phyloP scores from a whole-genome alignment of 2,113 vertebrate species.

The Ibidorhyncha struthersii region DNA sequence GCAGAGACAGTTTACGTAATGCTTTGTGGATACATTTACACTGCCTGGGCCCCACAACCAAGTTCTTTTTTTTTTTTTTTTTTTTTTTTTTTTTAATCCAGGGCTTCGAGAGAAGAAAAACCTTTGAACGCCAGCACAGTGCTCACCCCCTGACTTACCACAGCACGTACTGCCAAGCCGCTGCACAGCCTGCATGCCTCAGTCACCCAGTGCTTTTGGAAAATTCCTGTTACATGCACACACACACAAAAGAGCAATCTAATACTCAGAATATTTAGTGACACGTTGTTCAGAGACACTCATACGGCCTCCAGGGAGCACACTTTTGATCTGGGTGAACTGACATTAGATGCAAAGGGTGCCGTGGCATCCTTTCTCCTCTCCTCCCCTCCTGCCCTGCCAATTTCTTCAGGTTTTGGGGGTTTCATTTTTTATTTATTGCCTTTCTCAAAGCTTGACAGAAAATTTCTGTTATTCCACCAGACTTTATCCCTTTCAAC shows the following conservation, averaged over 20 bases:
- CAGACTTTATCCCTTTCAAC: constrained; percentile 12
- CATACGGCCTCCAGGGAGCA: neutral
- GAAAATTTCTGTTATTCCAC: constrained; percentile 3
- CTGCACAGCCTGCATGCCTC: neutral
- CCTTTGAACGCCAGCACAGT: neutral
- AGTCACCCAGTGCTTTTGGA: neutral
- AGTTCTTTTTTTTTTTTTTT: neutral
- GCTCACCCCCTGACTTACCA: neutral
- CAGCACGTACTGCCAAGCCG: neutral
- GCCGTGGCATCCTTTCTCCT: neutral
- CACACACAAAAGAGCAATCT: neutral
- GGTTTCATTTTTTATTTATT: neutral
- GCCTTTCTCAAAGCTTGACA: neutral
- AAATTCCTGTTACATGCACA: neutral
- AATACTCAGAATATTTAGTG: neutral
- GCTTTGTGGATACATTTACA: neutral
- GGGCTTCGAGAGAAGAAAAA: neutral
- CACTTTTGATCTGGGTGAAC: neutral
- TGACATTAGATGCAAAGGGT: neutral
- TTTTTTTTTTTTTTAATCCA: neutral
- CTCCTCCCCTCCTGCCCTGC: neutral
- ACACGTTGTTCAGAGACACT: neutral
- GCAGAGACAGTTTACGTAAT: neutral
- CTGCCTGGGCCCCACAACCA: neutral
- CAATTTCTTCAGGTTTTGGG: neutral